These are phyloP conservation scores for Scopus umbretta DNA, from an alignment of 2,113 vertebrate species.

Conservation along the genomic window DNA sequence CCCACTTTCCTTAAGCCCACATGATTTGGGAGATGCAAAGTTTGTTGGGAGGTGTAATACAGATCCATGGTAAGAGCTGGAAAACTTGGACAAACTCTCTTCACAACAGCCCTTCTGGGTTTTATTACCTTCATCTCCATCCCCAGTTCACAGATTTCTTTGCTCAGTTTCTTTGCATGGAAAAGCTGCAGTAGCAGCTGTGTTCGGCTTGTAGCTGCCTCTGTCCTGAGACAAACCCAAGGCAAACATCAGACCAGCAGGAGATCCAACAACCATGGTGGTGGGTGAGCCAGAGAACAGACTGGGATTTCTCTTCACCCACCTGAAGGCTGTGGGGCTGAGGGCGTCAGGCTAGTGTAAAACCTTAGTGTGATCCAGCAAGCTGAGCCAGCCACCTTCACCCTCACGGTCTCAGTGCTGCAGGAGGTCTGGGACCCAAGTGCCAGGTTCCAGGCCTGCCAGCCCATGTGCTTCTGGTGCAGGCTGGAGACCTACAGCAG, in stretches of 20 bases:
- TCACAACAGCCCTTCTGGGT: background rate
- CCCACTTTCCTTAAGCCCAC: background rate
- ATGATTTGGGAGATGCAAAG: background rate
- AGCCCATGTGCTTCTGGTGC: background rate
- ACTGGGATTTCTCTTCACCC: background rate
- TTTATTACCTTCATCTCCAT: background rate
- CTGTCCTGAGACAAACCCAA: background rate
- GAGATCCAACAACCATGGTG: background rate
- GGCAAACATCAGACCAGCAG: background rate
- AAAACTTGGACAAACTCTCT: background rate
- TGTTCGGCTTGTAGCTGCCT: background rate
- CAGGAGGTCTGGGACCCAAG: background rate
- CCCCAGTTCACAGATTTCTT: background rate
- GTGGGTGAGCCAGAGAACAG: background rate
- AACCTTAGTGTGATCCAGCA: background rate
- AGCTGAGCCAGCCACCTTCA: fast-evolving
- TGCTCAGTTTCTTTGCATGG: background rate
- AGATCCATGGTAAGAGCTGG: background rate
- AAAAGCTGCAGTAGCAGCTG: background rate
- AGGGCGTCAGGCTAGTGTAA: background rate
- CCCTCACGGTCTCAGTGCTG: background rate
- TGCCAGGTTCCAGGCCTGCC: background rate
- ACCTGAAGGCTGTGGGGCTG: background rate
- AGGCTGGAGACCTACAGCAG: background rate
- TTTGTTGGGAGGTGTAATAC: background rate